Conservation (phyloP, 2,797 vertebrate species). For the Kryptolebias ocellatus region DNA sequence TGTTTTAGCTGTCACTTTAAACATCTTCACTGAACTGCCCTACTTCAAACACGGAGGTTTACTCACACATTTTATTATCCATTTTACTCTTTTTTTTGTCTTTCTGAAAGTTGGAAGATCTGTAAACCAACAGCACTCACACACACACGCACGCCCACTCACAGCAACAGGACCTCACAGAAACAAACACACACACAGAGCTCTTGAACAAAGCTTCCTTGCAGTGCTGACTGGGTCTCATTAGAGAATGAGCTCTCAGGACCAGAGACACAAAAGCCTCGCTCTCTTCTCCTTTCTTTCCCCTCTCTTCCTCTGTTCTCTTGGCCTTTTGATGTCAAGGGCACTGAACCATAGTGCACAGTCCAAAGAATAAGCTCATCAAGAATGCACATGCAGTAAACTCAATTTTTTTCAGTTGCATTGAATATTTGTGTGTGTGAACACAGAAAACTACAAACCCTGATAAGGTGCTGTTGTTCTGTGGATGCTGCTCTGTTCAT, state of each 20-base stretch:
- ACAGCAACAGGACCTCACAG: constrained; percentile 16
- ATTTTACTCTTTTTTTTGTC: not conserved
- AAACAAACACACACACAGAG: constrained; percentile 19
- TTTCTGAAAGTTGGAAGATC: constrained; percentile 5
- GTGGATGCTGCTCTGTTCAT: constrained; percentile 47
- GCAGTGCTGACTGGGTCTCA: constrained; percentile 66
- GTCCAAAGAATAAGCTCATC: constrained; percentile 67
- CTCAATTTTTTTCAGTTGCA: constrained; percentile 13
- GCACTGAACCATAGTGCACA: constrained; percentile 60
- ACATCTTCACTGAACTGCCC: too few relatives aligned
- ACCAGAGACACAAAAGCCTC: constrained; percentile 68
- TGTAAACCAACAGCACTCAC: not conserved
- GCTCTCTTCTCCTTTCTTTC: constrained; percentile 65
- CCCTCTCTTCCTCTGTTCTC: constrained; percentile 67
- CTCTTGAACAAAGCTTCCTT: constrained; percentile 53
- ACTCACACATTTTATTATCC: too few relatives aligned
- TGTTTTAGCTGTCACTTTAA: too few relatives aligned
- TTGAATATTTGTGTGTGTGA: not conserved
- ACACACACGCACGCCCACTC: constrained; percentile 8
- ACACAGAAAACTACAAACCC: constrained; percentile 22
- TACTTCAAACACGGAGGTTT: too few relatives aligned
- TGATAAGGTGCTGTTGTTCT: constrained; percentile 67
- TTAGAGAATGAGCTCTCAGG: constrained; percentile 74
- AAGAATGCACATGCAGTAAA: constrained; percentile 55
- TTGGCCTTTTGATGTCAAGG: constrained; percentile 77